Evolutionary conservation across 37 sponge, comb jelly and placozoan genomes (phyloP), one percentile per base, ranked within the genome.

Genomic region (Agelas oroides): DNA sequence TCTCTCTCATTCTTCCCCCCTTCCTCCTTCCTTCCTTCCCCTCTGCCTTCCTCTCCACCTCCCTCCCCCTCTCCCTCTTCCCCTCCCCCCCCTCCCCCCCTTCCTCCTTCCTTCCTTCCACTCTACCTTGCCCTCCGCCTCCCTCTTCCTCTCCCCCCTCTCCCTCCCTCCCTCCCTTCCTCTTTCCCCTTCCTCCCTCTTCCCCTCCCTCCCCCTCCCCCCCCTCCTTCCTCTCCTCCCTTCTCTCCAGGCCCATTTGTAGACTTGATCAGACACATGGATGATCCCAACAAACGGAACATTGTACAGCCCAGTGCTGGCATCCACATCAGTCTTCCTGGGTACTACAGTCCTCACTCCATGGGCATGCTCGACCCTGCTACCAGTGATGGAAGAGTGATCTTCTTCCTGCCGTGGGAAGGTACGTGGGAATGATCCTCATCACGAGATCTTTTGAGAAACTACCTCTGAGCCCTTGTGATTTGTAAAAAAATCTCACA

Each of bases 381-480:
- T 56, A 95, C 99, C 63, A 95, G 90, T 25, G 99, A 99, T 78
- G 99, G 99, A 14, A 56, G 99, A 46, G 98, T 99, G 78, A 97
- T 99, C 64, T 99, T 99, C 93, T 99, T 99, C 84, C 89, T 99
- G 40, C 99, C 99, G 5, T 99, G 99, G 99, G 91, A 95, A 83
- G 91, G 95, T 88, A 56, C 83, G 81, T 36, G 13, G 5, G n/a
- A 27, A 54, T 35, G 67, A 73, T 20, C 32, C 34, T 17, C 46
- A 46, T 8, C 46, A 46, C 46, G 6, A 12, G 46, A 46, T 46
- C 46, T 12, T 8, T 46, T 3, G 3, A 8, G 8, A 46, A 8
- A 12, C 46, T 8, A 46, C 46, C 46, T 46, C 46, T 46, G 46
- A n/a, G n/a, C n/a, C n/a, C n/a, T n/a, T n/a, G n/a, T n/a, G n/a